These are phyloP conservation scores for Belonocnema kinseyi DNA, from an alignment of 1,140 invertebrate species.

Conservation along the genomic window DNA sequence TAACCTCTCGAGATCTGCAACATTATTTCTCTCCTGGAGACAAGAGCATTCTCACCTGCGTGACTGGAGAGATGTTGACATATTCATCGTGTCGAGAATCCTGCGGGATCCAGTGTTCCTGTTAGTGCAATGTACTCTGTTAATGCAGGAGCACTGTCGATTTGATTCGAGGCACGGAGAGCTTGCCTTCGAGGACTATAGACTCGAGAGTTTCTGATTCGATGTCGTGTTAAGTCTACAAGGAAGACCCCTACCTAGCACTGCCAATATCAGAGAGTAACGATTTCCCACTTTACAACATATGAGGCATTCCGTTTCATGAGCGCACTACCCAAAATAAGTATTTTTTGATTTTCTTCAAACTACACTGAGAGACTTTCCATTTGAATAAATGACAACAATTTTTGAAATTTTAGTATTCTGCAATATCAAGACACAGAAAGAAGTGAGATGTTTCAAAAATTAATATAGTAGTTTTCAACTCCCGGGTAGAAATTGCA, in stretches of 20 bases:
- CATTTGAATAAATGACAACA: too few species aligned
- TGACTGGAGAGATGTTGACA: constrained; percentile 23
- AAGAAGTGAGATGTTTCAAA: too few species aligned
- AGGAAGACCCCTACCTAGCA: neutral
- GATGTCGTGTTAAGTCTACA: constrained; percentile 20
- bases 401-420: too few species aligned
- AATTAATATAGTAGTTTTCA: too few species aligned
- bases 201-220: constrained; percentile 10
- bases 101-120: constrained; percentile 23
- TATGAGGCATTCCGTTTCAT: too few species aligned
- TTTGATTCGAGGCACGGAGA: constrained; percentile 15
- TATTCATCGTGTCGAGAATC: constrained; percentile 10
- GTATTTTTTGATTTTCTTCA: too few species aligned
- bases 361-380: too few species aligned
- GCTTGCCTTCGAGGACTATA: constrained; percentile 10
- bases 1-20: too few species aligned
- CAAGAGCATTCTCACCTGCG: constrained; percentile 14
- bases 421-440: too few species aligned
- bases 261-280: constrained; percentile 10
- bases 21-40: constrained; percentile 16
- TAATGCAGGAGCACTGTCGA: constrained; percentile 28
- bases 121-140: constrained; percentile 28
- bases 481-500: too few species aligned
- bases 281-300: too few species aligned
- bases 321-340: too few species aligned